phyloP scores from a whole-genome alignment of 2,888 invertebrate genomes.

The Mayetiola destructor region DNA sequence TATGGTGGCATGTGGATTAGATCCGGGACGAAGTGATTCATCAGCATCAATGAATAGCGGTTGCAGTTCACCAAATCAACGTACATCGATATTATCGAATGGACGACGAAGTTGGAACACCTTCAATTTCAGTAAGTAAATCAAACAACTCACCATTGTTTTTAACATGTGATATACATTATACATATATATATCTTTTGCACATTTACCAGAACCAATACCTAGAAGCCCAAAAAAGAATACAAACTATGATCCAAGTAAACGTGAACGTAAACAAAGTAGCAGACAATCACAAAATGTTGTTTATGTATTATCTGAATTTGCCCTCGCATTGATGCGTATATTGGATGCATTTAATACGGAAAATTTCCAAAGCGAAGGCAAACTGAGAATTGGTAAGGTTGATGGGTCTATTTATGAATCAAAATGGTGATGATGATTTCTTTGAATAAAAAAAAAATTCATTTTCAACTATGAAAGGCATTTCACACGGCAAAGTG shows the following conservation, averaged over 20 bases:
- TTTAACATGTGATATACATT: background rate
- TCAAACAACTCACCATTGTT: background rate
- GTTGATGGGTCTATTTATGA: background rate
- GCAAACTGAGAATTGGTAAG: constrained; percentile 29
- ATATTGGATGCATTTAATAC: constrained; percentile 44
- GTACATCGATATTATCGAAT: constrained; percentile 25
- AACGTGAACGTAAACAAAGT: constrained; percentile 21
- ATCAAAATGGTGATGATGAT: no score
- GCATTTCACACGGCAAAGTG: constrained; percentile 79
- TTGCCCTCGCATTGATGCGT: constrained; percentile 58
- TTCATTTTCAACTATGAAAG: constrained; percentile 31
- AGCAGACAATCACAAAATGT: constrained; percentile 33
- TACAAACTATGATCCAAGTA: background rate
- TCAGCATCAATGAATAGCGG: constrained; percentile 32
- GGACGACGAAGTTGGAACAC: constrained; percentile 34
- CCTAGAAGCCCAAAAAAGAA: constrained; percentile 1
- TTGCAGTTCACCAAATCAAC: background rate
- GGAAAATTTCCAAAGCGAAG: constrained; percentile 42
- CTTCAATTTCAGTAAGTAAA: constrained; percentile 32
- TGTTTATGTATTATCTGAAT: constrained; percentile 48
- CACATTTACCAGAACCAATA: background rate
- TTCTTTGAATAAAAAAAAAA: background rate
- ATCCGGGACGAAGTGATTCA: constrained; percentile 53
- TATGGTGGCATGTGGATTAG: constrained; percentile 91
- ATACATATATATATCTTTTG: background rate